Conservation (phyloP, 2,888 invertebrate species). For the Sialis fuliginosa region DNA sequence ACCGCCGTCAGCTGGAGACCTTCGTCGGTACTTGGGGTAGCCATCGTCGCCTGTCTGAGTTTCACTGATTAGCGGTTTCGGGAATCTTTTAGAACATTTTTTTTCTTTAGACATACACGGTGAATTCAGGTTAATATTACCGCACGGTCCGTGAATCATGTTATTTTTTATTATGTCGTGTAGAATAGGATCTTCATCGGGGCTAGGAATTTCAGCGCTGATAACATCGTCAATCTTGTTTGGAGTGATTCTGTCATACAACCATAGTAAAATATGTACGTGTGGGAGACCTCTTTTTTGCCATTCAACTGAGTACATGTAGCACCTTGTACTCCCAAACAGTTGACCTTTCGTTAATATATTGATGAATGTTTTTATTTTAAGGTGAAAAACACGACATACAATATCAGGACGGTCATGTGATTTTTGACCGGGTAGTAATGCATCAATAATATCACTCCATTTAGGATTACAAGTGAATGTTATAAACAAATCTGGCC, state of each 20-base stretch:
- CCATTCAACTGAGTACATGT: slow-evolving; percentile 13
- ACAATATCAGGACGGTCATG: slow-evolving; percentile 15
- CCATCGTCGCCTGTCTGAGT: slow-evolving; percentile 11
- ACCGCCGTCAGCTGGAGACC: not conserved
- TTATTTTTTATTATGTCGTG: slow-evolving; percentile 10
- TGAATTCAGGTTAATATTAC: slow-evolving; percentile 9
- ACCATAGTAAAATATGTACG: slow-evolving; percentile 17
- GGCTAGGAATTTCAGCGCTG: slow-evolving; percentile 17
- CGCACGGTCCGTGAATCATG: slow-evolving; percentile 18
- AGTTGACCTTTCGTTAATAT: slow-evolving; percentile 12
- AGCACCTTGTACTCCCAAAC: slow-evolving; percentile 13
- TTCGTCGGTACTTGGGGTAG: slow-evolving; percentile 17
- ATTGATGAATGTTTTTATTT: slow-evolving; percentile 13
- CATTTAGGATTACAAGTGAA: slow-evolving; percentile 14
- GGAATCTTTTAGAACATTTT: slow-evolving; percentile 8
- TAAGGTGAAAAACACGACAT: slow-evolving; percentile 8
- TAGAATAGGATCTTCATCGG: slow-evolving; percentile 10
- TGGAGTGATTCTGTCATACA: slow-evolving; percentile 14
- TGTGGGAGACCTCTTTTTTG: slow-evolving; percentile 19
- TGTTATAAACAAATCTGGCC: slow-evolving; percentile 12
- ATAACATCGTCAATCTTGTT: slow-evolving; percentile 19
- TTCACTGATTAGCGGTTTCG: slow-evolving; percentile 3
- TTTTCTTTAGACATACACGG: slow-evolving; percentile 17
- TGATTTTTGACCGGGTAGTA: slow-evolving; percentile 9
- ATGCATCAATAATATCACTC: slow-evolving; percentile 12